These are phyloP conservation scores for Notocelia uddmanniana DNA, from an alignment of 2,888 invertebrate species.

Conservation along the genomic window DNA sequence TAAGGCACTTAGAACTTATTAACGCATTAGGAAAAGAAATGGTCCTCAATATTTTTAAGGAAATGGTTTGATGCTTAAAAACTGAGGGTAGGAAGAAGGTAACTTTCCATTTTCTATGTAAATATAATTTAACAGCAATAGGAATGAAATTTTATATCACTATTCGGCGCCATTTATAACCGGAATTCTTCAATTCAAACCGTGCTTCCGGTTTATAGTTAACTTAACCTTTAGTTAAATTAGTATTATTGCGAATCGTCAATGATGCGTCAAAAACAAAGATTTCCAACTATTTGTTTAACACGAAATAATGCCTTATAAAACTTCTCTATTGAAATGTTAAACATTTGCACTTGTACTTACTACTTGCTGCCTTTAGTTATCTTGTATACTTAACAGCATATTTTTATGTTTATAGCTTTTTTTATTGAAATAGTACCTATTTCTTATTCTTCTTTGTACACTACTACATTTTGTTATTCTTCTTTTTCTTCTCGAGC, in stretches of 20 bases:
- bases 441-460: too few relatives aligned
- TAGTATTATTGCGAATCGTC: slow-evolving; percentile 33
- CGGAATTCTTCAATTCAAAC: background rate
- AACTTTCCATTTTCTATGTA: too few relatives aligned
- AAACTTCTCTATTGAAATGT: slow-evolving; percentile 42
- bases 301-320: slow-evolving; percentile 51
- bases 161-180: background rate
- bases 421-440: background rate
- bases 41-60: too few relatives aligned
- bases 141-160: background rate
- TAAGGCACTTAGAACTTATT: too few relatives aligned
- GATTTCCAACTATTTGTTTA: slow-evolving; percentile 23
- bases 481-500: too few relatives aligned
- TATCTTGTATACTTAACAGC: slow-evolving; percentile 28
- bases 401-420: background rate
- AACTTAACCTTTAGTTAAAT: slow-evolving; percentile 27
- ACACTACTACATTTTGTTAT: too few relatives aligned
- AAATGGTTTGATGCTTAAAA: too few relatives aligned
- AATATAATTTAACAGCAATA: background rate
- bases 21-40: too few relatives aligned
- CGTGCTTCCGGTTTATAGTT: slow-evolving; percentile 8
- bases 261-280: slow-evolving; percentile 29
- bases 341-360: slow-evolving; percentile 47
- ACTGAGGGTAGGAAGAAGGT: too few relatives aligned
- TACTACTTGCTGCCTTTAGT: slow-evolving; percentile 24